Evolutionary conservation across 1,140 invertebrate genomes (phyloP), one percentile per base, ranked within the genome.

Genomic region (Babylonia areolata): DNA sequence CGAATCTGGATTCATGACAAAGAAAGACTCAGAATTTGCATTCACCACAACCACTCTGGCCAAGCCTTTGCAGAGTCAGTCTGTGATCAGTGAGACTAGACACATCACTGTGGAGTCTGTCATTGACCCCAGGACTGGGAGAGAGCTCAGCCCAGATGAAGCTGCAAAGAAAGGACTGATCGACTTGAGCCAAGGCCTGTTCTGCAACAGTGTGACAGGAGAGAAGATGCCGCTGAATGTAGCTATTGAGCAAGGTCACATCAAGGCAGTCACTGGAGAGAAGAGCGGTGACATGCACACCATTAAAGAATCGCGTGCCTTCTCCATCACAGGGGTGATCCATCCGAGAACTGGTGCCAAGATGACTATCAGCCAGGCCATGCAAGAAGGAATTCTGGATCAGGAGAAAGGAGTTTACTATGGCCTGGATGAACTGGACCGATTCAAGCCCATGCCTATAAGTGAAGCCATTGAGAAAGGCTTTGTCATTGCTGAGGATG

Each of bases 301-400:
- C 71, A 88, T 93, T 20, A 92, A 93, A 88, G 94, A 94, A 83
- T 91, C 91, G 20, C 91, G 88, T 86, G 92, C 92, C 15, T 94
- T 93, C 84, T 93, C 93, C 6, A 92, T 95, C 37, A 93, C 96
- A 46, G 95, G 96, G 54, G 97, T 98, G 3, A 94, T 96, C 33
- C 97, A 99, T 95, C 97, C 97, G n/a, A 95, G 97, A 92, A 96
- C 96, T 88, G 97, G 97, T 84, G 96, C 98, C 90, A 94, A 96
- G 12, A 90, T 99, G 0, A 96, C 96, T 33, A 96, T 99, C 20
- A 96, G 96, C 46, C 96, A 99, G 94, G 98, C 98, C 1, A 95
- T 99, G 3, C 95, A 97, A 84, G 95, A 97, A 89, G 97, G 97
- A 79, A 96, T 99, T 85, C 94, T 99, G 86, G 97, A 99, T 95